Evolutionary conservation across 2,113 vertebrate species (phyloP), one percentile per base, ranked within the genome.

Genomic region (Xiphophorus hellerii): DNA sequence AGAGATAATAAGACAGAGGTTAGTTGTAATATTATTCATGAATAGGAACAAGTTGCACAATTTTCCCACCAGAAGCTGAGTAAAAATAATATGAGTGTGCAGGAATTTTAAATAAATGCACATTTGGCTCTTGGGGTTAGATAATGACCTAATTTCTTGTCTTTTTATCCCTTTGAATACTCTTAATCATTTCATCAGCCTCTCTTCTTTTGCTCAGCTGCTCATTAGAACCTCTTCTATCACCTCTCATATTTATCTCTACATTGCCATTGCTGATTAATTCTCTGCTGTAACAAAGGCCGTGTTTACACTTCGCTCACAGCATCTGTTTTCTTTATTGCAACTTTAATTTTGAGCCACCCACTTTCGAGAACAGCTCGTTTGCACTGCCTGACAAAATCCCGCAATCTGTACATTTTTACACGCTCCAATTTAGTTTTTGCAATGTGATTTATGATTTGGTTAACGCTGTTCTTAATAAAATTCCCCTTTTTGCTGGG

Each of bases 151-250:
- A 48, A 25, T 64, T 66, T 81, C 62, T 73, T 37, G 25, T 60
- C 77, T 68, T 85, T 71, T 58, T 82, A 67, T 76, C 63, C 84
- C 54, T 78, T 62, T 74, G 76, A 87, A 76, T 42, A 31, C 86
- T 81, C 76, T 27, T 68, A 90, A 89, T 93, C 81, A 92, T 90
- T 92, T 93, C 89, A 94, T 93, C 92, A 92, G 86, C 39, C 11
- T 14, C 89, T 78, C 86, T 92, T 93, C 83, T 92, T 81, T 51
- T 77, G 30, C 81, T 72, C 75, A 78, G 65, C 80, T 81, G 84
- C 85, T 93, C 90, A 91, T 93, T 89, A 91, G 75, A 54, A 76
- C 86, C 84, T 86, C 86, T 93, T 92, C 84, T 88, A 89, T 74
- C 70, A 20, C 20, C 39, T 75, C 81, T 77, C 75, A 54, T 84